Conservation (phyloP, 2,797 vertebrate species). For the Periophthalmus magnuspinnatus region DNA sequence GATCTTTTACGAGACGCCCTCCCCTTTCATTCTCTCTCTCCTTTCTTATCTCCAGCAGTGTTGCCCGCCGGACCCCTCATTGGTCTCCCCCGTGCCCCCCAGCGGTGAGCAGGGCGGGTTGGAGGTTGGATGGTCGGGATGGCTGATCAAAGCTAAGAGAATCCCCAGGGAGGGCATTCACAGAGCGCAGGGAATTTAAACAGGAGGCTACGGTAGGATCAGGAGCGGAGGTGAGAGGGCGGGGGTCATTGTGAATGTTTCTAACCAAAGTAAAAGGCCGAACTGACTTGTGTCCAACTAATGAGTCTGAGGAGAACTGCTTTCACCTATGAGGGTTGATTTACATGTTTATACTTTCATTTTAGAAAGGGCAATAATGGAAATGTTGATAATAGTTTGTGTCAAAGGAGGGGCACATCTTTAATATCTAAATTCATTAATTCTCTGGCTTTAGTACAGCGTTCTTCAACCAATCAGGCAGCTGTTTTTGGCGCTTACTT, state of each 20-base stretch:
- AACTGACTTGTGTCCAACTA: slow-evolving; percentile 62
- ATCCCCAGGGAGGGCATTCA: slow-evolving; percentile 61
- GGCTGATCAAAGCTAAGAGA: slow-evolving; percentile 60
- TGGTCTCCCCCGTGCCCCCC: slow-evolving; percentile 18
- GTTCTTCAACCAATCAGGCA: no score
- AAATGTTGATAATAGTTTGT: slow-evolving; percentile 26
- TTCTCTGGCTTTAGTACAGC: no score
- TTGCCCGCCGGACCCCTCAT: slow-evolving; percentile 53
- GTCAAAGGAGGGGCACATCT: no score
- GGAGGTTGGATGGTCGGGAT: slow-evolving; percentile 40
- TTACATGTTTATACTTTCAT: slow-evolving; percentile 56
- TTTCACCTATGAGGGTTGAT: slow-evolving; percentile 64
- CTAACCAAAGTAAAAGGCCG: slow-evolving; percentile 42
- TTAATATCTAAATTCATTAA: no score
- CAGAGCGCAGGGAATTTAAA: slow-evolving; percentile 60
- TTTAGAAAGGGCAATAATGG: slow-evolving; percentile 50
- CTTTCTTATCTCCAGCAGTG: slow-evolving; percentile 59
- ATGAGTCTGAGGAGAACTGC: slow-evolving; percentile 59
- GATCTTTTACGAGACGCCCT: slow-evolving; percentile 64
- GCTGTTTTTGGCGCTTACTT: no score
- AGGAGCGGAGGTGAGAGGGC: slow-evolving; percentile 53
- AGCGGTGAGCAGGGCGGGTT: slow-evolving; percentile 39
- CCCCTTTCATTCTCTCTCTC: slow-evolving; percentile 50
- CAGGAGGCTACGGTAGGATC: slow-evolving; percentile 55
- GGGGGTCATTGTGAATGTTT: slow-evolving; percentile 55